These are phyloP conservation scores for Procambarus virginalis DNA, from an alignment of 1,140 invertebrate genomes.

Conservation along the genomic window DNA sequence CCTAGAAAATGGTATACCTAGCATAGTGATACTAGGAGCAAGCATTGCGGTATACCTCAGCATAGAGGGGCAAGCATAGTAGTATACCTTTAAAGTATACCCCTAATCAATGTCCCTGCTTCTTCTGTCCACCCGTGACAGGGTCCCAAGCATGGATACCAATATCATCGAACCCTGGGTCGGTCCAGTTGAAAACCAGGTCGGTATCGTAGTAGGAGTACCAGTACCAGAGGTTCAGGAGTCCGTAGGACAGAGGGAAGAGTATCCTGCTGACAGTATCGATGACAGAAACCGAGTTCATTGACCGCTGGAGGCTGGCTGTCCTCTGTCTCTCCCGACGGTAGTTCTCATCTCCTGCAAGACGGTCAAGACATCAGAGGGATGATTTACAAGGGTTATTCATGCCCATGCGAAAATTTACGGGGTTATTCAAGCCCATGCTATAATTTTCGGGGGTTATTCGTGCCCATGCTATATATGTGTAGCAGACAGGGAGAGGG, in stretches of 20 bases:
- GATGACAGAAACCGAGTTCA: constrained; percentile 90
- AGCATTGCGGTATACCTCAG: no score
- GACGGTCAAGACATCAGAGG: not conserved
- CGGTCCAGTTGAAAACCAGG: constrained; percentile 53
- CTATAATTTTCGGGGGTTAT: no score
- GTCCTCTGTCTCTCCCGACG: constrained; percentile 81
- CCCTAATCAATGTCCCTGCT: not conserved
- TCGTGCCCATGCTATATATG: no score
- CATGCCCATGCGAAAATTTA: no score
- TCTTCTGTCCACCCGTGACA: not conserved
- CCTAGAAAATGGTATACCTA: no score
- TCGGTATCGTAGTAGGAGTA: constrained; percentile 78
- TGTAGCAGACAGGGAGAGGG: not conserved
- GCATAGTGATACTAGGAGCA: no score
- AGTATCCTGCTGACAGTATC: constrained; percentile 88
- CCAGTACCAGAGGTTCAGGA: constrained; percentile 93
- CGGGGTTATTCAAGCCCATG: no score
- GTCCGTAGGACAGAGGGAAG: constrained; percentile 89
- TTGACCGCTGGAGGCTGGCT: constrained; percentile 75
- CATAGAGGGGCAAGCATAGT: no score
- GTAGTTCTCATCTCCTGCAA: constrained; percentile 75
- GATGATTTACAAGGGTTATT: no score
- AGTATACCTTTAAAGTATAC: no score
- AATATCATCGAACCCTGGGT: constrained; percentile 47
- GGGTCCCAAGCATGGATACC: constrained; percentile 11